Percentiles rank a stretch among this genome's conserved stretches.
Conservation (phyloP, 2,797 vertebrate species). For the Pogoniulus pusillus region DNA sequence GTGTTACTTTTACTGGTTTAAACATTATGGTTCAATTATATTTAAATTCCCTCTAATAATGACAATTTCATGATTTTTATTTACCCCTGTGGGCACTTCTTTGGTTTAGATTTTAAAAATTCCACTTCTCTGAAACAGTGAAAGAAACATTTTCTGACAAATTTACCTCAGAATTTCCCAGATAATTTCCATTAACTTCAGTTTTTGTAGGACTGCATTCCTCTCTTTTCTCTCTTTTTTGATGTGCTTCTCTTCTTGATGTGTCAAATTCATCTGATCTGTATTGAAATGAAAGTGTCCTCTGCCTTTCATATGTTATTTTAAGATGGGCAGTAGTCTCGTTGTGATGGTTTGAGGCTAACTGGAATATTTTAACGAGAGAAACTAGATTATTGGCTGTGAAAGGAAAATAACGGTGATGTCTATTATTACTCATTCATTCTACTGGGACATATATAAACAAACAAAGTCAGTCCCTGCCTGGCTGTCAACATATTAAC, state of each 20-base stretch:
- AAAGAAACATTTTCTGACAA: neutral
- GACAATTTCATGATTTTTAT: neutral
- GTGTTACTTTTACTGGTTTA: neutral
- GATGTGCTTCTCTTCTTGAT: neutral
- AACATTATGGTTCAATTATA: neutral
- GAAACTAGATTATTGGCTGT: too few species aligned
- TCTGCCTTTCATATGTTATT: neutral
- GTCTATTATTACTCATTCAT: too few species aligned
- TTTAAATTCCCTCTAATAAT: neutral
- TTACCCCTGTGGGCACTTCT: neutral
- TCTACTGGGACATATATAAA: too few species aligned
- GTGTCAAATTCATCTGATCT: neutral
- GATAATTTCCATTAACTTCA: neutral
- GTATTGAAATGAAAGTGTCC: neutral
- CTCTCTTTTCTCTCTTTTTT: neutral
- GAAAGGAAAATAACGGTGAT: too few species aligned
- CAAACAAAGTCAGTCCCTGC: too few species aligned
- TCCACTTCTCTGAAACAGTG: neutral
- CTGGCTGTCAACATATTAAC: too few species aligned
- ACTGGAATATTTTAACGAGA: too few species aligned
- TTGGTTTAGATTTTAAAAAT: neutral
- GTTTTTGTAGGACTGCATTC: neutral
- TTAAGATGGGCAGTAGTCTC: neutral
- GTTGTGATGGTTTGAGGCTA: too few species aligned
- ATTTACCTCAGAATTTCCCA: neutral